Evolutionary conservation across 1,140 invertebrate species (phyloP), one percentile per base, ranked within the genome.

Genomic region (Caenorhabditis remanei): DNA sequence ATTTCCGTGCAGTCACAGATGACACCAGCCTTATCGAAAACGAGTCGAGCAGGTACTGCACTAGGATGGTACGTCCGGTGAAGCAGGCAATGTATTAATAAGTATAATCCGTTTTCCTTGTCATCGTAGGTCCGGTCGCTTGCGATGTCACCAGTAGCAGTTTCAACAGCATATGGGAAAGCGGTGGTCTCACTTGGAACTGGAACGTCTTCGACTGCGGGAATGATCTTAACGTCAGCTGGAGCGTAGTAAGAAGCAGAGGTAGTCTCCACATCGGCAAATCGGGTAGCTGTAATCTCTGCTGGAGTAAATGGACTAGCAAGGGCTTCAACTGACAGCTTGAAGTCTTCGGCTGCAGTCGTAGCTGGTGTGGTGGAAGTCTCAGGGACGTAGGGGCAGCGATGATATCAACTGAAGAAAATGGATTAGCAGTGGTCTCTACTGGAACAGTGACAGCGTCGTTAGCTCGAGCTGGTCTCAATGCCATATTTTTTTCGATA

Each of bases 11-110:
- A 75, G 43, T 75, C 67, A n/a, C 67, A 75, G 24, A 75, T 75
- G 43, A 75, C 67, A n/a, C 67, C 43, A 75, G 43, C 67, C n/a
- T 75, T 41, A n/a, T 75, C 67, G 41, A 75, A 75, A 46, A 41
- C 41, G 46, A 75, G 67, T 48, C 19, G 11, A 8, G 67, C 67
- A n/a, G 67, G n/a, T 41, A 75, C 46, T 75, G 67, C 67, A 75
- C 46, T 75, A 41, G 67, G 9, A 75, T 75, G 7, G 41, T 43
- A 41, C 46, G 46, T 75, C 67, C 41, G 19, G 48, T 75, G 2
- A 41, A 75, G 43, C 67, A 75, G n/a, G 41, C 67, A 19, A 32
- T 75, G 16, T 75, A 75, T 16, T 75, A 75, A 75, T 19, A 41
- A 75, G 41, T 75, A 75, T 6, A 75, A 75, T 48, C 67, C 41